Evolutionary conservation across 1,140 invertebrate species (phyloP), one percentile per base, ranked within the genome.

Genomic region (honey bee (Apis mellifera)): DNA sequence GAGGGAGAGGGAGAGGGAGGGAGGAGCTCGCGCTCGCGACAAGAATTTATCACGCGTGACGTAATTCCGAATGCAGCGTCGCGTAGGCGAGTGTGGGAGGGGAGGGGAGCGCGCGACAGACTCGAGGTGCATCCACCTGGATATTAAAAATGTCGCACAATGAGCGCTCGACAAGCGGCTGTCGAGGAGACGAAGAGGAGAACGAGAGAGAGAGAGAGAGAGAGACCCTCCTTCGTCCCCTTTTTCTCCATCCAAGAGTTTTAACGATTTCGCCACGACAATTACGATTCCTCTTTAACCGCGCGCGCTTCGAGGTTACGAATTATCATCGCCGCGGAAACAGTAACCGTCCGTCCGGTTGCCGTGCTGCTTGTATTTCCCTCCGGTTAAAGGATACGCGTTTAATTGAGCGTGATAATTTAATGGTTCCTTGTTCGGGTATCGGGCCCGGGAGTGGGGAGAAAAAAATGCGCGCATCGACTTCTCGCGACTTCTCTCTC

Each of bases 141-240:
- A 93, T 92, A 91, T 91, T 89, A 91, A 92, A 92, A 92, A 92
- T 91, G 88, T 90, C 89, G 90, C 86, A 90, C 91, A 91, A 92
- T 90, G 86, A 91, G 90, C 87, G 85, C 84, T 91, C 82, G 87
- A 76, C 81, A 71, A 80, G 86, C 78, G 79, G 82, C 74, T 86
- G 77, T 79, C 78, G 82, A 50, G 19, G 12, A 21, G 23, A 8
- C 0, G 26, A 69, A 21, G n/a, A 17, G 32, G 62, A 64, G 23
- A 13, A 23, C 4, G 3, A 15, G 60, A 26, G 23, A 0, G 12
- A 26, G 12, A 1, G 12, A n/a, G 57, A 12, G 21, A 23, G 59
- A 42, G 17, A 71, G 23, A 8, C 62, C 54, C 81, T 71, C 73
- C 64, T 50, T 71, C 64, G 82, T 42, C 69, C 86, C 90, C 32